Percentiles rank a stretch among this genome's conserved stretches.
Conservation (phyloP, 92 coral and sea anemone genomes). For the Porites rus region DNA sequence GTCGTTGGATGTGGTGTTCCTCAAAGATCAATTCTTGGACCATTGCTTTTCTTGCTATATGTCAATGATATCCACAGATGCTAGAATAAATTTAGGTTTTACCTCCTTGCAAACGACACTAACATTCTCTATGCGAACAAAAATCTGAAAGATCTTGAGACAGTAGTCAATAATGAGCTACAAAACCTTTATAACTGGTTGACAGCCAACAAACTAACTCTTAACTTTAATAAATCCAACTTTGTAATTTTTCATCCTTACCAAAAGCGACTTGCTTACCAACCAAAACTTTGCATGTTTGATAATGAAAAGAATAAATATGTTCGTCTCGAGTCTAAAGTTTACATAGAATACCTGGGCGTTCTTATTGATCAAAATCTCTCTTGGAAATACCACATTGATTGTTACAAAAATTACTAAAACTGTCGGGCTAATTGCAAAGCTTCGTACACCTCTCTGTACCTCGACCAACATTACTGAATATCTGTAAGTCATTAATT, state of each 20-base stretch:
- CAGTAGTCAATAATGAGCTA: conserved; percentile 51
- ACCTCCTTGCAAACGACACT: conserved; percentile 62
- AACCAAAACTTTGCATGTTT: conserved; percentile 38
- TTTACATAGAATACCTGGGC: conserved; percentile 41
- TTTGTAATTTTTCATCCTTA: conserved; percentile 45
- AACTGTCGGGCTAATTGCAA: conserved; percentile 45
- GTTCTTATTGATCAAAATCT: conserved; percentile 40
- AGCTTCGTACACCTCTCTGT: conserved; percentile 30
- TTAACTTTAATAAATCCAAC: conserved; percentile 45
- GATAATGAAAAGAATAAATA: conserved; percentile 34
- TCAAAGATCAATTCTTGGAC: conserved; percentile 49
- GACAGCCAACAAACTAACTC: conserved; percentile 46
- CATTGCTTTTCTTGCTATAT: conserved; percentile 37
- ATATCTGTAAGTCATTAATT: conserved; percentile 47
- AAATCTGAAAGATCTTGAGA: conserved; percentile 54
- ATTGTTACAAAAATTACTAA: conserved; percentile 51
- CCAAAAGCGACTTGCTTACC: conserved; percentile 39
- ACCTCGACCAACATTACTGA: conserved; percentile 37
- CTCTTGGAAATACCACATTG: conserved; percentile 52
- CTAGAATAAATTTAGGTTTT: conserved; percentile 49
- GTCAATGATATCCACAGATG: conserved; percentile 33
- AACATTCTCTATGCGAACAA: conserved; percentile 60
- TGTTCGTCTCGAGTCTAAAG: conserved; percentile 38
- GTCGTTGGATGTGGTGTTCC: conserved; percentile 37
- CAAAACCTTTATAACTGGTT: conserved; percentile 53